A percentile compares a stretch with the other conserved stretches of the same genome.
Evolutionary conservation across 2,888 invertebrate genomes (phyloP).

Genomic region (Coenonympha arcania): DNA sequence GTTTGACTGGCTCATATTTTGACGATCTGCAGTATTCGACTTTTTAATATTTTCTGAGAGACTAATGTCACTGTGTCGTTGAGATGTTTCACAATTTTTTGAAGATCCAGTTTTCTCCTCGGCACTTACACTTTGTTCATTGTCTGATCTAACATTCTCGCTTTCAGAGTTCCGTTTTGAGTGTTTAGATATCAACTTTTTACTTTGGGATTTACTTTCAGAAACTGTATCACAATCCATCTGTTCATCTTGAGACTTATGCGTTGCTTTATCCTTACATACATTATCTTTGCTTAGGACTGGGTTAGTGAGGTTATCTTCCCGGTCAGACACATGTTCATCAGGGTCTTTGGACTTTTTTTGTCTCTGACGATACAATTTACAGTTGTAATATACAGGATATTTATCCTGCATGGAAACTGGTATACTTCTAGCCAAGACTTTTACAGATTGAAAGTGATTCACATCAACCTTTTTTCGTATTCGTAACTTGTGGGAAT

Average conservation of each 20-base stretch:
- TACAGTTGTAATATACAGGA: conserved; percentile 57
- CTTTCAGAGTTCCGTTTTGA: background rate
- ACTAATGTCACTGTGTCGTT: background rate
- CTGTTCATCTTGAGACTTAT: background rate
- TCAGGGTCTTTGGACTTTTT: background rate
- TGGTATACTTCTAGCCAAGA: conserved; percentile 44
- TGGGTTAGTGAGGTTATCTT: background rate
- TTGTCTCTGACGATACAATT: conserved; percentile 43
- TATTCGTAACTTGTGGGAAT: conserved; percentile 47
- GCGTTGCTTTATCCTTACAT: background rate
- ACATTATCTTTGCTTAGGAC: background rate
- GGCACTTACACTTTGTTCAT: background rate
- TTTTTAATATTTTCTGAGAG: background rate
- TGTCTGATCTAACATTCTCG: background rate
- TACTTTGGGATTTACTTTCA: conserved; percentile 9
- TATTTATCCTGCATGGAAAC: conserved; percentile 45
- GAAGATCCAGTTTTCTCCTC: background rate
- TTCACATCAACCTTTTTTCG: conserved; percentile 47
- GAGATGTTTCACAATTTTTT: background rate
- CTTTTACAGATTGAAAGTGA: conserved; percentile 56
- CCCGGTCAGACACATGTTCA: background rate
- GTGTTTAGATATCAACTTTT: conserved; percentile 5
- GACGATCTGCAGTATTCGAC: background rate
- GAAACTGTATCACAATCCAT: background rate
- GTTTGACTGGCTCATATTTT: background rate